These are phyloP conservation scores for Amphibalanus amphitrite DNA, from an alignment of 1,140 invertebrate genomes.

Conservation along the genomic window DNA sequence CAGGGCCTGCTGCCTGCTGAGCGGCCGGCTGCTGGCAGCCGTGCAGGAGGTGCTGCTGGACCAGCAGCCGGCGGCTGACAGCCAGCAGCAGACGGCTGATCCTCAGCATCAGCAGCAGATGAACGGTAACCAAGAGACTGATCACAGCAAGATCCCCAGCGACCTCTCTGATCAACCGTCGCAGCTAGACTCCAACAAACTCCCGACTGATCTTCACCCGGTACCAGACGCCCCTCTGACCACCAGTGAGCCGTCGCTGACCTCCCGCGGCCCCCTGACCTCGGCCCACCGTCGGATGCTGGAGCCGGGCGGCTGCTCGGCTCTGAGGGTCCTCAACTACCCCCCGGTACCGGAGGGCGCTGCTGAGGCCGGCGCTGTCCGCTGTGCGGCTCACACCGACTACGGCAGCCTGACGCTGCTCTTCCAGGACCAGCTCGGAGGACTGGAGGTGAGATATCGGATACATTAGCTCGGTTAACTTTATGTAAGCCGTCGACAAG, in stretches of 20 bases:
- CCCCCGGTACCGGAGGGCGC: constrained; percentile 6
- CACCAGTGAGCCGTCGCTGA: not conserved
- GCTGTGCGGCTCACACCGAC: constrained; percentile 14
- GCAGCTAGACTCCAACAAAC: too few species aligned
- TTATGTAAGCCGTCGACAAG: too few species aligned
- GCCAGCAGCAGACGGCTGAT: not conserved
- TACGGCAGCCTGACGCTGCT: constrained; percentile 15
- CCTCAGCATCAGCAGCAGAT: not conserved
- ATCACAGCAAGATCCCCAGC: too few species aligned
- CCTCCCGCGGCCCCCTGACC: not conserved
- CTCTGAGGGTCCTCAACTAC: constrained; percentile 13
- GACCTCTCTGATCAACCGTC: too few species aligned
- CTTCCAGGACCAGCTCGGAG: constrained; percentile 16
- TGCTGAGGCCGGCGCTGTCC: constrained; percentile 4
- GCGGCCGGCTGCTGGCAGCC: not conserved
- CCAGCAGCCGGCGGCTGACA: not conserved
- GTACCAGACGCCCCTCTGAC: too few species aligned
- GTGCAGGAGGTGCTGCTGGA: not conserved
- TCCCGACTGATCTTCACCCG: not conserved
- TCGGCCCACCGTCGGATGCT: not conserved
- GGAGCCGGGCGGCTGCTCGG: not conserved
- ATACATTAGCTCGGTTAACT: too few species aligned
- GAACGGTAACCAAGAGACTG: too few species aligned
- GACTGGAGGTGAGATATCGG: constrained; percentile 20
- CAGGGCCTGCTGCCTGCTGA: not conserved